Evolutionary conservation across 2,888 invertebrate genomes (phyloP), one percentile per base, ranked within the genome.

Genomic region (Fissipunctia ypsillon): DNA sequence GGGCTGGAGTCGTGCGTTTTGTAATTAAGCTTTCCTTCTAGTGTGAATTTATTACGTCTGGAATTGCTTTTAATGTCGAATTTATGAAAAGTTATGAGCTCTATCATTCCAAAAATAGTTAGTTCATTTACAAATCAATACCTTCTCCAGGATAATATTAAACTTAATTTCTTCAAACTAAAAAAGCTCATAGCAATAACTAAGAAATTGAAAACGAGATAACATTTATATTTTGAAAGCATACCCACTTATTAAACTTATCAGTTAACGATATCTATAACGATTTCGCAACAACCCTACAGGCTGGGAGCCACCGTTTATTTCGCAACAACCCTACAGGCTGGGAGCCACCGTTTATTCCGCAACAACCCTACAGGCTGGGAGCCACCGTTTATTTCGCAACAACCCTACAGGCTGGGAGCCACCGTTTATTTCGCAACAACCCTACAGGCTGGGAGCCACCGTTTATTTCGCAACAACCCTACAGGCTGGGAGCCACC

Each of bases 1-100:
- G 78, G 65, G 35, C 61, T 43, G 41, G 43, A 69, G 80, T 78
- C 60, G 64, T 54, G 64, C 72, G 74, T 80, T 80, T 78, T 73
- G 74, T 81, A 80, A 84, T 84, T 70, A 79, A 69, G 71, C 25
- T 76, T 81, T 81, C 60, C 56, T 65, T 75, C 48, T 75, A 69
- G 77, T 83, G 79, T 77, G 65, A 83, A 79, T 79, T 72, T 73
- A 77, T 78, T 78, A 54, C 48, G 50, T 31, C n/a, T 59, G 38
- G 43, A 73, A 78, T 70, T 73, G 22, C 70, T 52, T 67, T 38
- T 12, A 48, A 19, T 22, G 28, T 38, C 38, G 7, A 63, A 68
- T 67, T 72, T 43, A 52, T 67, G 35, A 63, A 76, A 59, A 50
- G 0, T 56, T 41, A 41, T 54, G 9, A 71, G 35, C 14, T 41